Percentiles rank a stretch among this genome's conserved stretches.
Evolutionary conservation across 2,113 vertebrate species (phyloP).

Genomic region (Psammodynastes pulverulentus): DNA sequence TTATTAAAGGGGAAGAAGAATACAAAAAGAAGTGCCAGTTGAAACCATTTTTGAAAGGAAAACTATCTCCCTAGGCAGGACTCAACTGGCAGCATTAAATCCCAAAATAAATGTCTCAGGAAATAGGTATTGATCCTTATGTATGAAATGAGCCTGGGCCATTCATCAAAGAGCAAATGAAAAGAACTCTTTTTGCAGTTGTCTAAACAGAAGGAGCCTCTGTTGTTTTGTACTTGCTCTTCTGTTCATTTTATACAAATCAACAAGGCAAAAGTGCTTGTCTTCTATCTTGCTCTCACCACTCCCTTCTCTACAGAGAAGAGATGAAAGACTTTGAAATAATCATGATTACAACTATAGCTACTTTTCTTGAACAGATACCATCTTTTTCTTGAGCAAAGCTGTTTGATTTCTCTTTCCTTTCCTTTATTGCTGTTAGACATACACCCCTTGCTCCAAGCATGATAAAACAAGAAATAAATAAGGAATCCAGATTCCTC

Average conservation of each 20-base stretch:
- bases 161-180: slow-evolving; percentile 55
- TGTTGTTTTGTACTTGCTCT: not conserved
- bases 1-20: not conserved
- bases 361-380: slow-evolving; percentile 5
- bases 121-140: slow-evolving; percentile 62
- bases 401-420: not conserved
- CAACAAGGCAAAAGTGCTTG: slow-evolving; percentile 33
- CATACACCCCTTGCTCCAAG: slow-evolving; percentile 19
- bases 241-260: slow-evolving; percentile 8
- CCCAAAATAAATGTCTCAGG: slow-evolving; percentile 54
- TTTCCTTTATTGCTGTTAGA: slow-evolving; percentile 13
- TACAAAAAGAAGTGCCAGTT: not conserved
- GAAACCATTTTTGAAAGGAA: not conserved
- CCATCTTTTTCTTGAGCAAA: not conserved
- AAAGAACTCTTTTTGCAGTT: slow-evolving; percentile 53
- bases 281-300: slow-evolving; percentile 24
- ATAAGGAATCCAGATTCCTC: slow-evolving; percentile 24
- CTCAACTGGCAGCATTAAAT: slow-evolving; percentile 50
- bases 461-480: slow-evolving; percentile 31
- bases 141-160: slow-evolving; percentile 40
- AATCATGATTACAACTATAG: slow-evolving; percentile 23
- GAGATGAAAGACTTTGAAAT: slow-evolving; percentile 20
- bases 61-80: slow-evolving; percentile 5
- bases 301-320: not conserved
- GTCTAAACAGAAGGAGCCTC: slow-evolving; percentile 39